Evolutionary conservation across 2,797 vertebrate species (phyloP), one percentile per base, ranked within the genome.

Genomic region (Benthosema pterotum): DNA sequence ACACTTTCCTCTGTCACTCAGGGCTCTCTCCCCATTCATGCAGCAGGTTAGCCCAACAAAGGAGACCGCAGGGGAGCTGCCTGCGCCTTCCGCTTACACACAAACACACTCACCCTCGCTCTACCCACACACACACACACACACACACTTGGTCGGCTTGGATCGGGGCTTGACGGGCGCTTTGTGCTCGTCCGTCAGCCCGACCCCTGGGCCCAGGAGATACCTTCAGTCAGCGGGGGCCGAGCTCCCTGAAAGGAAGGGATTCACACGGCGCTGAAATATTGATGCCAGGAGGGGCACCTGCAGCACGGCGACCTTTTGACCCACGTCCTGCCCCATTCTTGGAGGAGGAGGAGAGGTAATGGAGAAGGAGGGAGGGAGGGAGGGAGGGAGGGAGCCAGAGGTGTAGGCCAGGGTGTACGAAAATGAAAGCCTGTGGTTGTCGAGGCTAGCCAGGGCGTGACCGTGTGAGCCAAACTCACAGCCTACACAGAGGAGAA

Each of bases 171-270:
- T 89, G 79, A 91, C 83, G 93, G 90, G 91, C 83, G 92, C 95
- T 96, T 96, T 96, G 94, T 96, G 94, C 95, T 94, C 92, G 82
- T 95, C 96, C 93, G 89, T 98, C 96, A 99, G 91, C 95, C 93
- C 85, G 92, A 92, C 86, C 93, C 93, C 94, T 93, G 94, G 92
- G 84, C 92, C 92, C 94, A 89, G 95, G 95, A 95, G 95, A 96
- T 96, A 93, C 93, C 92, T 93, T 96, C 94, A 93, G 92, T 97
- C 95, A 95, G 93, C 94, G 79, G 82, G 32, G 76, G 75, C 87
- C 87, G 80, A 88, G 90, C 92, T 90, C 85, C 83, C 90, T 93
- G 90, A 94, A 93, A 95, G 95, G 91, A 90, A n/a, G 86, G 92
- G 91, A 94, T 93, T 94, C 93, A 88, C 89, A 77, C 90, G 82